Percentiles rank a stretch among this genome's conserved stretches.
Evolutionary conservation across 2,797 vertebrate species (phyloP).

Genomic region (Sebastes oblongus): DNA sequence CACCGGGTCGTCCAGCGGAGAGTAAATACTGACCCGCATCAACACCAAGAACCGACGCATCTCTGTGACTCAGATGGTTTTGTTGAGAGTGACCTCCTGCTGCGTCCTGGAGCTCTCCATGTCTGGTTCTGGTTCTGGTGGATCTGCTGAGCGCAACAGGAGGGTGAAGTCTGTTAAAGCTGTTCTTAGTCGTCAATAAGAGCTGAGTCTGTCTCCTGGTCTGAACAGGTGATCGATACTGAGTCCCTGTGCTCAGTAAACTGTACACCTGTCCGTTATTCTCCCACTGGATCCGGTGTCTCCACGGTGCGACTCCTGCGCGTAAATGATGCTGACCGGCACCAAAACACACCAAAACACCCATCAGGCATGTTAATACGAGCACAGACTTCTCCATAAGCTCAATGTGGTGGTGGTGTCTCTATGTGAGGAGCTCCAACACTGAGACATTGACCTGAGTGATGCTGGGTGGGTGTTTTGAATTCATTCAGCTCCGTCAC

Average conservation of each 20-base stretch:
- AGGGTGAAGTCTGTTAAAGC: constrained; percentile 5
- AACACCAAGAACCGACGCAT: constrained; percentile 41
- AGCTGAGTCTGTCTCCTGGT: constrained; percentile 57
- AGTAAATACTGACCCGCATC: constrained; percentile 57
- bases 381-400: constrained; percentile 67
- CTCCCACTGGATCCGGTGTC: constrained; percentile 80
- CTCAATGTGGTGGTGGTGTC: background rate
- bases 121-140: constrained; percentile 32
- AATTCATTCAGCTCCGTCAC: constrained; percentile 35
- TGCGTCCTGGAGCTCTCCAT: background rate
- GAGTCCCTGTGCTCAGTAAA: constrained; percentile 78
- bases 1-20: background rate
- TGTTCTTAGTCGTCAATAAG: constrained; percentile 58
- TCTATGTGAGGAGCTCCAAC: background rate
- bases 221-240: constrained; percentile 62
- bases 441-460: constrained; percentile 14
- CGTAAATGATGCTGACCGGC: constrained; percentile 63
- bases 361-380: constrained; percentile 37
- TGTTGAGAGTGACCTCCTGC: background rate
- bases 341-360: constrained; percentile 56
- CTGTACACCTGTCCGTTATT: constrained; percentile 80
- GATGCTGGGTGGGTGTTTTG: constrained; percentile 33
- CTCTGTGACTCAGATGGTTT: constrained; percentile 31
- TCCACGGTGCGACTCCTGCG: constrained; percentile 71
- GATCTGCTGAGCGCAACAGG: constrained; percentile 30